These are phyloP conservation scores for Aproaerema taeniolella DNA, from an alignment of 2,888 invertebrate species.

Conservation along the genomic window DNA sequence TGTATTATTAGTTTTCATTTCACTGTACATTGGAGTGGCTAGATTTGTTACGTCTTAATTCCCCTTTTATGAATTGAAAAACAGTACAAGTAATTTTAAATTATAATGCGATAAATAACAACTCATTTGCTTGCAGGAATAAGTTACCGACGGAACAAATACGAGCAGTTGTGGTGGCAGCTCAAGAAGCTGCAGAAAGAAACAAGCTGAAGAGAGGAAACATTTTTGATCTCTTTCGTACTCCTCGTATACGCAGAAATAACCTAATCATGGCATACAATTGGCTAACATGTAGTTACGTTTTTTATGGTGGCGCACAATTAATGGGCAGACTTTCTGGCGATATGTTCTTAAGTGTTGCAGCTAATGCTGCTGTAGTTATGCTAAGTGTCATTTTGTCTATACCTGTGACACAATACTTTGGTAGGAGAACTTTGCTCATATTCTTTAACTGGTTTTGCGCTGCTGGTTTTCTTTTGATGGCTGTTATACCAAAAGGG, in stretches of 20 bases:
- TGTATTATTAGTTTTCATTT: too few species aligned
- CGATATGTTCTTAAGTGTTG: slow-evolving; percentile 88
- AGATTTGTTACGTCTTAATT: too few species aligned
- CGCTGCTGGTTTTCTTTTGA: slow-evolving; percentile 77
- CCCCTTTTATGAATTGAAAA: too few species aligned
- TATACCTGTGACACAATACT: slow-evolving; percentile 79
- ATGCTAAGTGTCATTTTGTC: slow-evolving; percentile 77
- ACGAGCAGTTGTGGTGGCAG: slow-evolving; percentile 50
- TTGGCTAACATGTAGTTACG: slow-evolving; percentile 89
- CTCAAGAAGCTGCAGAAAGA: slow-evolving; percentile 42
- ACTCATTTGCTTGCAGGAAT: slow-evolving; percentile 70
- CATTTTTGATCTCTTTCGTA: slow-evolving; percentile 82
- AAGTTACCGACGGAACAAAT: slow-evolving; percentile 65
- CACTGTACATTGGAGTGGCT: too few species aligned
- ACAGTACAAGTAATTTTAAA: too few species aligned
- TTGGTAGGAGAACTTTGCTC: slow-evolving; percentile 82
- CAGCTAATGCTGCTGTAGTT: slow-evolving; percentile 83
- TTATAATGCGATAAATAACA: too few species aligned
- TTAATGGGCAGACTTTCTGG: slow-evolving; percentile 88
- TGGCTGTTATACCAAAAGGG: slow-evolving; percentile 73
- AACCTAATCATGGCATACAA: slow-evolving; percentile 84
- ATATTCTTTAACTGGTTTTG: slow-evolving; percentile 80
- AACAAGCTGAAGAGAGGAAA: slow-evolving; percentile 66
- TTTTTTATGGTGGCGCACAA: slow-evolving; percentile 88
- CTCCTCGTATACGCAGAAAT: slow-evolving; percentile 83